Evolutionary conservation across 2,113 vertebrate genomes (phyloP).

Genomic region (Callaeas wilsoni): DNA sequence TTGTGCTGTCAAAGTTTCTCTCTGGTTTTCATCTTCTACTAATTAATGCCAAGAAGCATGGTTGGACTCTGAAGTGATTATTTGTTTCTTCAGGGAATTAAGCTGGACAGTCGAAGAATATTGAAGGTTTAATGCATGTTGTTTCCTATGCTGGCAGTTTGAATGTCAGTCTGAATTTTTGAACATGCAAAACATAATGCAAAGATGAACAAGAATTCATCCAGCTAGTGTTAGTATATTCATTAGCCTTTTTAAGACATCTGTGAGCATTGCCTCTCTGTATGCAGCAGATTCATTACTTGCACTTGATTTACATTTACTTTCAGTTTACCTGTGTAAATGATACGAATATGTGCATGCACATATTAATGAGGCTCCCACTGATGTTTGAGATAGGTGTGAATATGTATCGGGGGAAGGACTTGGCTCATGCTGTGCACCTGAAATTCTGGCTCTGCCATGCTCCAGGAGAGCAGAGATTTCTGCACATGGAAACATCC

Average conservation of each 20-base stretch:
- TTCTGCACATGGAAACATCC: neutral
- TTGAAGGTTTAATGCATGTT: neutral
- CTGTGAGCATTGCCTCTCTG: neutral
- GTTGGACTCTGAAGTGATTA: neutral
- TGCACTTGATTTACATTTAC: neutral
- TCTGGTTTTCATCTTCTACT: neutral
- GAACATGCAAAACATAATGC: neutral
- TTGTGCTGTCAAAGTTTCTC: neutral
- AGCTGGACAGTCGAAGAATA: neutral
- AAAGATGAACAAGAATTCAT: neutral
- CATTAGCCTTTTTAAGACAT: neutral
- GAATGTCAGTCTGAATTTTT: neutral
- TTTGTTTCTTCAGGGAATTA: neutral
- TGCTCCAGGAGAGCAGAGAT: neutral
- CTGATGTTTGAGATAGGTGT: neutral
- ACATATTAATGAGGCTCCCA: neutral
- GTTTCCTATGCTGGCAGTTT: neutral
- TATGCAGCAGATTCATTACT: neutral
- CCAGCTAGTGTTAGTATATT: neutral
- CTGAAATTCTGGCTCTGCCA: neutral
- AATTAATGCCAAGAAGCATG: neutral
- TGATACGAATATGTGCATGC: neutral
- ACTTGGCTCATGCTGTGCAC: neutral
- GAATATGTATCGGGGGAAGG: neutral
- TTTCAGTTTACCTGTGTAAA: neutral